These are phyloP conservation scores for Mesaphorura yosii DNA, from an alignment of 1,140 invertebrate species.

Conservation along the genomic window DNA sequence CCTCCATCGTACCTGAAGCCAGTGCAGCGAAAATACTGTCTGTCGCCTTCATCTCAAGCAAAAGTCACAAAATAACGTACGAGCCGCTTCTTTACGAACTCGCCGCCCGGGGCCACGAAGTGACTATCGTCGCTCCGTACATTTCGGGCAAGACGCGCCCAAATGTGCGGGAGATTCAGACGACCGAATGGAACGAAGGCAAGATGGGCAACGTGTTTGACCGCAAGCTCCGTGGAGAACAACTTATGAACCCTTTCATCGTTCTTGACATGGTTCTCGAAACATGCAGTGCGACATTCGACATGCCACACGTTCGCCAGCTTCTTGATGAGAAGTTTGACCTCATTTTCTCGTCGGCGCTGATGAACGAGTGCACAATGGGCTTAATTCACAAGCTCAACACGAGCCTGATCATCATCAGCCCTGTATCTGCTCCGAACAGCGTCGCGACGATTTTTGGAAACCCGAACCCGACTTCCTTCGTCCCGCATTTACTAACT, in stretches of 20 bases:
- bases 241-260: not conserved
- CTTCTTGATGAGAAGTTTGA: constrained; percentile 13
- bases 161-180: constrained; percentile 14
- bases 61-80: constrained; percentile 15
- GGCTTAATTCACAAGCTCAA: not conserved
- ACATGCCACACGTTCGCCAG: constrained; percentile 1
- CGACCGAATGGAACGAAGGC: too few relatives aligned
- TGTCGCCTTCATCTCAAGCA: constrained; percentile 3
- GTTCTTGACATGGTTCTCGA: not conserved
- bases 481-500: not conserved
- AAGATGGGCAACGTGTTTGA: too few relatives aligned
- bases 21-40: too few relatives aligned
- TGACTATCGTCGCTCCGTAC: constrained; percentile 34
- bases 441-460: not conserved
- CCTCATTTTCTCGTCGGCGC: constrained; percentile 1
- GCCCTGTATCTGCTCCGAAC: not conserved
- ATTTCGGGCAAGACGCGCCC: constrained; percentile 33
- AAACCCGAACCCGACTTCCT: not conserved
- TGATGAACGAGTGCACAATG: constrained; percentile 5
- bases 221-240: not conserved
- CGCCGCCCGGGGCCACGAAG: constrained; percentile 31
- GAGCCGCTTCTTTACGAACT: constrained; percentile 26
- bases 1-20: too few relatives aligned
- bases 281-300: not conserved
- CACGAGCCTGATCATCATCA: not conserved